Evolutionary conservation across 2,888 invertebrate genomes (phyloP), one percentile per base, ranked within the genome.

Genomic region (Laspeyria flexula): DNA sequence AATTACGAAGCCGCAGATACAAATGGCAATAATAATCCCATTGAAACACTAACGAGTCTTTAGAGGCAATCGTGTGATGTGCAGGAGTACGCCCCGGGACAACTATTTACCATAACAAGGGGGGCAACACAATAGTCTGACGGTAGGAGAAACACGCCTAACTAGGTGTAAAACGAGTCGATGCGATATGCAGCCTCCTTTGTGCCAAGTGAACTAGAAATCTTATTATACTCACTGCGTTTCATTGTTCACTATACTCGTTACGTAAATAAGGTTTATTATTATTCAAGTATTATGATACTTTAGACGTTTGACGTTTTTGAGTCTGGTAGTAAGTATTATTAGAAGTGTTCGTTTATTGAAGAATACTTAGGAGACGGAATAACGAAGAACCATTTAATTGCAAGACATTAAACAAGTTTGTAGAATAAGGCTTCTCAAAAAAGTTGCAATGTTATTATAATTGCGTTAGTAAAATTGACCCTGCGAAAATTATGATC

Each of bases 101-200:
- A 77, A 66, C 77, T 80, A 84, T 85, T 88, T 86, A 86, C 83
- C 85, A 87, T 90, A 89, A 88, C 89, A 88, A 89, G 87, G 77
- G 73, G 67, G 66, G 71, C 47, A 21, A 57, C 59, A 69, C 69
- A 69, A 69, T 69, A 44, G 56, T 33, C 41, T 21, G 34, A 52
- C 61, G 52, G 71, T 58, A 58, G 64, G 66, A 75, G 76, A 75
- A 77, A n/a, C 71, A 77, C 71, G 80, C 77, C 75, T 84, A 86
- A 88, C 88, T 82, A 86, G 80, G 86, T 87, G 87, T 88, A 84
- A 85, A 87, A 83, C 81, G 81, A 82, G 79, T 75, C 71, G 70
- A 63, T 48, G 41, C 56, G 66, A 57, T 60, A 55, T 69, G 68
- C 69, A 66, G 54, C 52, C 65, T 67, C 68, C 68, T 78, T 77